Percentiles rank a stretch among this genome's conserved stretches.
Conservation (phyloP, 2,888 invertebrate species). For the Colostygia pectinataria region DNA sequence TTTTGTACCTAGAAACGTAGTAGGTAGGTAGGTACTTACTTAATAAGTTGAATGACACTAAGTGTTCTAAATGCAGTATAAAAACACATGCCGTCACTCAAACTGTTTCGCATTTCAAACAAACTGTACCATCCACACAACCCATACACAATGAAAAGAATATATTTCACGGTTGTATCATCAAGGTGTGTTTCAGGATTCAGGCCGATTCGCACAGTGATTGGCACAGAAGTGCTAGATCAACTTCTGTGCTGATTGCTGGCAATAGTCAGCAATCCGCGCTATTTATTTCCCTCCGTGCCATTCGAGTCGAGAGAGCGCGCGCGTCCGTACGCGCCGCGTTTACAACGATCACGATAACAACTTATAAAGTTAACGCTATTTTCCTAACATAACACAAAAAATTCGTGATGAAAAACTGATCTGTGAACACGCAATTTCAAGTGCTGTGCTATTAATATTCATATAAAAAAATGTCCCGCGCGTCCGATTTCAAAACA, state of each 20-base stretch:
- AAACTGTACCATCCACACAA: neutral
- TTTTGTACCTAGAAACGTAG: too few species aligned
- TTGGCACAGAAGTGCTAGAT: too few species aligned
- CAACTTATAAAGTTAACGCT: too few species aligned
- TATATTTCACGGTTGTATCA: constrained; percentile 19
- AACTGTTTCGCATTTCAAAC: constrained; percentile 12
- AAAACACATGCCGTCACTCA: constrained; percentile 6
- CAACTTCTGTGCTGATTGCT: neutral
- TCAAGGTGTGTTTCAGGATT: constrained; percentile 12
- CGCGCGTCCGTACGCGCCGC: constrained; percentile 23
- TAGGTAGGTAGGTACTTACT: too few species aligned
- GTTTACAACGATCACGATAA: constrained; percentile 1
- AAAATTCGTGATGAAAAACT: constrained; percentile 40
- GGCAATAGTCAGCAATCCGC: constrained; percentile 19
- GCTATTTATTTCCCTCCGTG: constrained; percentile 27
- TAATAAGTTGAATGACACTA: too few species aligned
- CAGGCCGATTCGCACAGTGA: too few species aligned
- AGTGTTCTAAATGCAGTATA: too few species aligned
- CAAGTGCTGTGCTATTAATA: constrained; percentile 45
- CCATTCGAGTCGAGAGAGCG: constrained; percentile 27
- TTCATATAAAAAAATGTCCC: constrained; percentile 59
- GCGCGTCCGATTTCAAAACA: constrained; percentile 65
- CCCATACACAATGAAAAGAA: constrained; percentile 6
- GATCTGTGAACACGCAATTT: constrained; percentile 24
- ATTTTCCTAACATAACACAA: constrained; percentile 17